A percentile compares a stretch with the other conserved stretches of the same genome.
Evolutionary conservation across 2,888 invertebrate genomes (phyloP).

Genomic region (Plemyria rubiginata): DNA sequence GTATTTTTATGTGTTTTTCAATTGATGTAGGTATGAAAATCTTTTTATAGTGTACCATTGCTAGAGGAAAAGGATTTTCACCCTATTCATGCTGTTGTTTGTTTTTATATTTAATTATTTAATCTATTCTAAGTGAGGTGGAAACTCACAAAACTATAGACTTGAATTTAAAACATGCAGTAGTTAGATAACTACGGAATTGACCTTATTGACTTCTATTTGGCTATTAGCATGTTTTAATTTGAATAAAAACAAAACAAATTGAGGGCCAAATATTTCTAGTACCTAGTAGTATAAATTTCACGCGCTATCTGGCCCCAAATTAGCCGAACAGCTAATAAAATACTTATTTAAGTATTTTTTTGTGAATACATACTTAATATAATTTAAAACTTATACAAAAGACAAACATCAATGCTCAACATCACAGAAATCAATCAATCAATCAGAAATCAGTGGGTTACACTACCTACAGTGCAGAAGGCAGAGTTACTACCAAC

Average conservation of each 20-base stretch:
- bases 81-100: not conserved
- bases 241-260: not conserved
- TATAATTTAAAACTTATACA: too few relatives aligned
- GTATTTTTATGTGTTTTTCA: too few relatives aligned
- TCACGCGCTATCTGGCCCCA: not conserved
- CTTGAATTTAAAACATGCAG: constrained; percentile 16
- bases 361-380: too few relatives aligned
- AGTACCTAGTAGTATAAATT: too few relatives aligned
- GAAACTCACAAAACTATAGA: constrained; percentile 28
- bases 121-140: constrained; percentile 12
- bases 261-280: not conserved
- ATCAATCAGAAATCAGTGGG: too few relatives aligned
- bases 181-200: constrained; percentile 22
- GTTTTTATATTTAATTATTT: not conserved
- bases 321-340: too few relatives aligned
- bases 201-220: constrained; percentile 22
- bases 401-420: too few relatives aligned
- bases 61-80: not conserved
- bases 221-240: not conserved
- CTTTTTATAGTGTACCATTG: not conserved
- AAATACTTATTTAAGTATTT: too few relatives aligned
- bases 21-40: too few relatives aligned
- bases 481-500: too few relatives aligned
- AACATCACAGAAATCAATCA: too few relatives aligned
- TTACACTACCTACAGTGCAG: too few relatives aligned